Base-by-base conservation (phyloP, 2,797 vertebrate species). In the Tragopan temminckii region DNA sequence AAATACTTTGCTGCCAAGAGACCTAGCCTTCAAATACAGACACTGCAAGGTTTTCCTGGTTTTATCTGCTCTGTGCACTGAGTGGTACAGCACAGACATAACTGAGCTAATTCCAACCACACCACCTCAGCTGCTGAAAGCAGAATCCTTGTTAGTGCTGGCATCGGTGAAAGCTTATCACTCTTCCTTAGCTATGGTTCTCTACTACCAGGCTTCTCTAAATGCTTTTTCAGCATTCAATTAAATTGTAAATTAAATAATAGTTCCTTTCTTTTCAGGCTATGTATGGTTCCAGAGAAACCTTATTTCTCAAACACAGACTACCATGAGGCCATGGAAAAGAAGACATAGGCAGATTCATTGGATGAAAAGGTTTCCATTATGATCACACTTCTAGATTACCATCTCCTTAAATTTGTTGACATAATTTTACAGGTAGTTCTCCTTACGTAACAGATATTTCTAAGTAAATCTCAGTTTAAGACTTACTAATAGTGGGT, bases 181-280 rank as follows among this genome's bases (percentile, higher is more conserved):
- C 67, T 95, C 59, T 84, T 42, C 69, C 59, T 72, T 67, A 3
- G 0, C 52, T 29, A 31, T 11, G 27, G 36, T 78, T 16, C 9
- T 62, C 71, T 76, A 58, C 70, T 57, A 40, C 50, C 48, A 48
- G 68, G 69, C 48, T 84, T 68, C 85, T 94, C 88, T 76, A 88
- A 93, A 90, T 69, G 52, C 67, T 80, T 90, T 85, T 80, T 85
- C 62, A 88, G 82, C 62, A 62, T 71, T 84, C 93, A 91, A 75
- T 71, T 84, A 95, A 90, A 72, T 72, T 89, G 61, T 43, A 77
- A 82, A 75, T 85, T 85, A 71, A 67, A 75, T 71, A 94, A 78
- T 82, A 62, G 48, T 31, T 91, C 21, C 31, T 55, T 42, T 45
- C 66, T 71, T 90, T 66, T 42, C 76, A 71, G 80, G 24, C 48